Base-by-base conservation (phyloP, 1,140 invertebrate species). In the Lordiphosa mommai region DNA sequence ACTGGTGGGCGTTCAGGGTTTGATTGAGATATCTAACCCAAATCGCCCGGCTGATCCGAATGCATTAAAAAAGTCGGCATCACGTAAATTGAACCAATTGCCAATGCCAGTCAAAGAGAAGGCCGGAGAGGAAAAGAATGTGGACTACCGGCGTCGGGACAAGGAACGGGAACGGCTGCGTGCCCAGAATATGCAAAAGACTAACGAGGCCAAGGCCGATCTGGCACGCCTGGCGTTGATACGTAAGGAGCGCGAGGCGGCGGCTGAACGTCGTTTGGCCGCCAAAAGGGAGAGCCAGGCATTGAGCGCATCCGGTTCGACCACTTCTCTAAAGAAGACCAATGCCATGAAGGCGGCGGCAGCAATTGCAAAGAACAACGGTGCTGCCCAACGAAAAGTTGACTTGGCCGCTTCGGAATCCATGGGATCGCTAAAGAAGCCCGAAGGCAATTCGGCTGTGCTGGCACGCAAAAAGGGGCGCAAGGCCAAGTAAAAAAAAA, bases 21-120 rank as follows among this genome's bases (percentile, higher is more conserved):
- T 68, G 0, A 68, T 77, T 9, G 36, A 72, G 20, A 44, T 77
- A 9, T 72, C 37, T 2, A 77, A 77, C 52, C 72, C 72, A 1
- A 77, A 77, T 44, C 67, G 72, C 0, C 27, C 48, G 0, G 2
- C 36, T 14, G 16, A 43, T 47, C 44, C 27, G 14, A 47, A 47
- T n/a, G 27, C 44, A 4, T 5, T 33, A 2, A 33, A 7, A 3
- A 47, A 29, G 2, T n/a, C 13, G 9, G 30, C 29, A 1, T 27
- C 6, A 1, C 27, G 5, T 4, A 27, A 29, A 29, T 17, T 46
- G 4, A 14, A 41, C 10, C 9, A 49, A 7, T 4, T 4, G 7
- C 6, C 34, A 16, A 9, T 12, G 10, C 5, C 9, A 32, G 0
- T 2, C 14, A 0, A 1, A 14, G 47, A 44, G 2, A 13, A 30